Conservation (phyloP, 2,797 vertebrate species). For the Tenualosa ilisha region DNA sequence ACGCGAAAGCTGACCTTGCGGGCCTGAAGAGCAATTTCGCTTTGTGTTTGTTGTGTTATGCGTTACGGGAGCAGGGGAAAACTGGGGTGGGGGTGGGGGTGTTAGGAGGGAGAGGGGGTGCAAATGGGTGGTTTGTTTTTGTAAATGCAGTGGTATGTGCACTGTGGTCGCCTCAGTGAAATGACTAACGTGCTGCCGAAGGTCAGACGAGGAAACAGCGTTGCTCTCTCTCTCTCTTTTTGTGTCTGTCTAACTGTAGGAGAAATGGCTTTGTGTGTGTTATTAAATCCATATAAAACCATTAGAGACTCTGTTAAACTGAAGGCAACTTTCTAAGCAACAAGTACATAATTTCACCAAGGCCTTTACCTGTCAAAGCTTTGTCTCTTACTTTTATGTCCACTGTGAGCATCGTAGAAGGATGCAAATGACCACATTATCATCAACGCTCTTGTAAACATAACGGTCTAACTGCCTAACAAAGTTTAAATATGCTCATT, state of each 20-base stretch:
- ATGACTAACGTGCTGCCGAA: conserved; percentile 22
- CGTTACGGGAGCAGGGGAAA: conserved; percentile 17
- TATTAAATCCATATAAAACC: conserved; percentile 15
- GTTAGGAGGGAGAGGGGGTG: conserved; percentile 31
- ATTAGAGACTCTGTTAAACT: not conserved
- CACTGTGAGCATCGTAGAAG: not conserved
- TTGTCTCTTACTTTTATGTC: not conserved
- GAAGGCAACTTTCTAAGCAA: conserved; percentile 1
- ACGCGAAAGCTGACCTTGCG: conserved; percentile 59
- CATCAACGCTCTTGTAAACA: not conserved
- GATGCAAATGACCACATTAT: not conserved
- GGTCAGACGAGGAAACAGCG: not conserved
- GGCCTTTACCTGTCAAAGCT: not conserved
- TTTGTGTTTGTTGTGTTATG: conserved; percentile 50
- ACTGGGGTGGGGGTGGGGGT: not conserved
- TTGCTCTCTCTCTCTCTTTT: not conserved
- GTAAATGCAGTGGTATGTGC: conserved; percentile 57
- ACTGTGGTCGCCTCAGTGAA: conserved; percentile 26
- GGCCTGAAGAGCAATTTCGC: conserved; percentile 59
- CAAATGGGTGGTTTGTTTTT: conserved; percentile 60
- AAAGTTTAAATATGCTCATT: conserved; percentile 33
- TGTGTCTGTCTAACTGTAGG: not conserved
- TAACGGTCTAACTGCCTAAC: not conserved
- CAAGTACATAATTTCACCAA: not conserved
- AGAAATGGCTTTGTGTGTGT: not conserved